Evolutionary conservation across 2,797 vertebrate species (phyloP), one percentile per base, ranked within the genome.

Genomic region (Mareca penelope): DNA sequence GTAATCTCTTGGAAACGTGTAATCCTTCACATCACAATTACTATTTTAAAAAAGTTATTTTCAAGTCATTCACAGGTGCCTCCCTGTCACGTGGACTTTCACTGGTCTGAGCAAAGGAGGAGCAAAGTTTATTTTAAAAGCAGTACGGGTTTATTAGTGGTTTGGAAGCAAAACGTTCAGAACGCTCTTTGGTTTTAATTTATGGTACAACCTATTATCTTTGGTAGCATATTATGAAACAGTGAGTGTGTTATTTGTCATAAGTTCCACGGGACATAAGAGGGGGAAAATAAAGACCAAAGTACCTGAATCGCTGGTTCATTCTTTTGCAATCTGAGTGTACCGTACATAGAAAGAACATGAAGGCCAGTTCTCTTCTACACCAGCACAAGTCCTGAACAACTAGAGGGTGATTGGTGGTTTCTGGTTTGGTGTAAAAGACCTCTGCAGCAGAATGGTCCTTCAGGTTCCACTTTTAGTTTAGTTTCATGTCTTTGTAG

Each of bases 111-210:
- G 48, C 19, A 8, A 90, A 94, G 26, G 61, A 55, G 55, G 81
- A 93, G 23, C 72, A 92, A 94, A 91, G 72, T 92, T 95, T 95
- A 85, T 75, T 90, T 93, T 90, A 80, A 89, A 85, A 83, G 84
- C 67, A 94, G 9, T 44, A 22, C 0, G 1, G 59, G 19, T n/a
- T 93, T 82, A 68, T 53, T 68, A 33, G 53, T 68, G 33, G 31
- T 72, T 91, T 87, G 57, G 82, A 92, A 92, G 72, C 78, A 90
- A 80, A 94, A 85, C 1, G 5, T 65, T 90, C 69, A 52, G 55
- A 82, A 55, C 55, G 78, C 60, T 12, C 5, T 65, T 90, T 93
- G 57, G 26, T 73, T 95, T 94, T 88, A 86, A 91, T 94, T 93
- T 77, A 57, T 92, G 64, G 77, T 82, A 55, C 40, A 92, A 42